Conservation (phyloP, 2,797 vertebrate genomes). For the Anguilla anguilla region DNA sequence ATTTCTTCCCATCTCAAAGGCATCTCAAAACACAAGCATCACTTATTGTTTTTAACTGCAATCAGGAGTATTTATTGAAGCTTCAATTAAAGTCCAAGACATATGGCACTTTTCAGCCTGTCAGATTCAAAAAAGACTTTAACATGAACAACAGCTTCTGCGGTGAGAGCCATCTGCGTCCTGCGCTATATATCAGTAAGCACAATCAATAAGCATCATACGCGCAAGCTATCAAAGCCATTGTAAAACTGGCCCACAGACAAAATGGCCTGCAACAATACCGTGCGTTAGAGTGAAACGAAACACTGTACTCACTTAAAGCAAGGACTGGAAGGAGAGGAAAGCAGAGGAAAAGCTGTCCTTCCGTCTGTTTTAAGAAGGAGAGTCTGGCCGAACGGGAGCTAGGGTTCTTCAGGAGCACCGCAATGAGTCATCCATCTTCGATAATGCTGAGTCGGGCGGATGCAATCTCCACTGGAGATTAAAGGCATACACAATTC, state of each 20-base stretch:
- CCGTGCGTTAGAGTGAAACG: neutral
- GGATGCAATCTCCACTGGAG: slow-evolving; percentile 49
- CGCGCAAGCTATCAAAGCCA: neutral
- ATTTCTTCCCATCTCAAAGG: neutral
- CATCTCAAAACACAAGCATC: neutral
- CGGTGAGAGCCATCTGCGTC: neutral
- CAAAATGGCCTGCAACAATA: neutral
- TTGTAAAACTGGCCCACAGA: neutral
- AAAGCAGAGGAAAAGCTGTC: neutral
- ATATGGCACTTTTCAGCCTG: neutral
- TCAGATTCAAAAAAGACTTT: neutral
- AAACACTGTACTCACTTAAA: neutral
- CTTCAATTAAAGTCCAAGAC: neutral
- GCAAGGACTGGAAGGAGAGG: neutral
- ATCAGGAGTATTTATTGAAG: neutral
- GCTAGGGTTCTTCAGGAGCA: slow-evolving; percentile 36
- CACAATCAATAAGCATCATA: slow-evolving; percentile 10
- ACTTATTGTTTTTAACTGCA: neutral
- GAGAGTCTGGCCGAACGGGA: slow-evolving; percentile 37
- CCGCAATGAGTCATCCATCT: slow-evolving; percentile 60
- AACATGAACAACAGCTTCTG: neutral
- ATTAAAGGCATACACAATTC: slow-evolving; percentile 44
- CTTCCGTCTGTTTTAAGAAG: slow-evolving; percentile 36
- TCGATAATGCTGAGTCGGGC: slow-evolving; percentile 64
- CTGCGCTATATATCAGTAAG: neutral